A percentile compares a stretch with the other conserved stretches of the same genome.
Conservation (phyloP, 1,140 invertebrate species). For the Daktulosphaira vitifoliae region DNA sequence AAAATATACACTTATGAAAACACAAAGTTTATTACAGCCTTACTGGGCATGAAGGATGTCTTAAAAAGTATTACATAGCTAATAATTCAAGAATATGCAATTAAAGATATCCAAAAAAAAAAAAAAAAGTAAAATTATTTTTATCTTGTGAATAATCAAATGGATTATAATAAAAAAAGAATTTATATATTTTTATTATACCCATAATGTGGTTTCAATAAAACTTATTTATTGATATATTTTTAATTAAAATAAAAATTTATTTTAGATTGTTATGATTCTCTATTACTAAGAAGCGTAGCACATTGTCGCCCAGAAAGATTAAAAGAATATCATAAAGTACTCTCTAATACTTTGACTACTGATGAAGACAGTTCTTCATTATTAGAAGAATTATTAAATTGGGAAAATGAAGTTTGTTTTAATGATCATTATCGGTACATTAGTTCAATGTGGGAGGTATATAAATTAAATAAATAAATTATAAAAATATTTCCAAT, state of each 20-base stretch:
- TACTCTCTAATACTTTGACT: neutral
- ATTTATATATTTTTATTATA: no score
- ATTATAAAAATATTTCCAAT: neutral
- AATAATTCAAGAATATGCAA: no score
- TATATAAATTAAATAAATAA: conserved; percentile 44
- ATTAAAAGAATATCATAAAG: conserved; percentile 17
- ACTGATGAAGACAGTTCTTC: conserved; percentile 3
- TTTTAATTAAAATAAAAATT: conserved; percentile 16
- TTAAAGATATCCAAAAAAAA: no score
- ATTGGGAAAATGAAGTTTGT: conserved; percentile 26
- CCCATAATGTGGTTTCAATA: no score
- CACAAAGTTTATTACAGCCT: no score
- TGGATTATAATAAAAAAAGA: no score
- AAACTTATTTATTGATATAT: no score
- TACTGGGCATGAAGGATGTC: no score
- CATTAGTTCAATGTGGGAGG: conserved; percentile 80
- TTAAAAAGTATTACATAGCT: no score
- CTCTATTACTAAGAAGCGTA: conserved; percentile 1
- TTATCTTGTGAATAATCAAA: no score
- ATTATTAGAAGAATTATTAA: conserved; percentile 18
- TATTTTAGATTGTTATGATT: conserved; percentile 30
- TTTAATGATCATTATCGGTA: conserved; percentile 9
- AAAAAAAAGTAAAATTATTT: no score
- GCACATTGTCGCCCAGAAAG: conserved; percentile 21
- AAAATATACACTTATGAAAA: no score